phyloP scores from a whole-genome alignment of 37 sponge, comb jelly and placozoan species.

The Tethya wilhelma region DNA sequence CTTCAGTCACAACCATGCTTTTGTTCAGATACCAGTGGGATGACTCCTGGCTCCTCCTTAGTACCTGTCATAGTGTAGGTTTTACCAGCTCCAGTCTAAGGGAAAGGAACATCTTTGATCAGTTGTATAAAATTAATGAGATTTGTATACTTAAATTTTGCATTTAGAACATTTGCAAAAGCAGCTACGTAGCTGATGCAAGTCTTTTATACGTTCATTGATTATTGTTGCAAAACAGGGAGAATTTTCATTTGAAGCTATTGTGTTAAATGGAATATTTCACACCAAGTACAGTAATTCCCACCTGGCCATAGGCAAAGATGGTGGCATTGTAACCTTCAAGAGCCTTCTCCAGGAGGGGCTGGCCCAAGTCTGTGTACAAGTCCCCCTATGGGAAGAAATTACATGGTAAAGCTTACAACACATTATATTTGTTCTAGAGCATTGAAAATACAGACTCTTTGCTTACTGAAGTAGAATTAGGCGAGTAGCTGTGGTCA shows the following conservation, averaged over 20 bases:
- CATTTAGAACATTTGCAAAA: no score
- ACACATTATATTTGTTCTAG: background rate
- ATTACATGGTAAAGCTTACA: background rate
- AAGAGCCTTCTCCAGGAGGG: constrained; percentile 10
- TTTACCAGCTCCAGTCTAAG: background rate
- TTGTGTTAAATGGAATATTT: no score
- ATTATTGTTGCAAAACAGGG: no score
- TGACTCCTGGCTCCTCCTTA: background rate
- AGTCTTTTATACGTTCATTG: no score
- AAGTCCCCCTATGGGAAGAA: background rate
- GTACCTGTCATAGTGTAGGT: constrained; percentile 6
- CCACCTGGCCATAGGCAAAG: constrained; percentile 92
- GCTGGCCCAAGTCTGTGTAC: constrained; percentile 8
- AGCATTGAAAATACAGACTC: no score
- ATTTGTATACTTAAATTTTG: no score
- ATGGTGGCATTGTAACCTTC: constrained; percentile 94
- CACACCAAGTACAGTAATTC: constrained; percentile 2
- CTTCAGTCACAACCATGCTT: no score
- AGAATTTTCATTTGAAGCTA: no score
- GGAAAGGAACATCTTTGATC: background rate
- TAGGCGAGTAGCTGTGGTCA: constrained; percentile 12
- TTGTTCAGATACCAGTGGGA: background rate
- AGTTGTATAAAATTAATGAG: no score
- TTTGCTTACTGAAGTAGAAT: background rate
- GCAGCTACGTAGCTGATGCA: no score